These are phyloP conservation scores for Tetramorium alpestre DNA, from an alignment of 1,140 invertebrate species.

Conservation along the genomic window DNA sequence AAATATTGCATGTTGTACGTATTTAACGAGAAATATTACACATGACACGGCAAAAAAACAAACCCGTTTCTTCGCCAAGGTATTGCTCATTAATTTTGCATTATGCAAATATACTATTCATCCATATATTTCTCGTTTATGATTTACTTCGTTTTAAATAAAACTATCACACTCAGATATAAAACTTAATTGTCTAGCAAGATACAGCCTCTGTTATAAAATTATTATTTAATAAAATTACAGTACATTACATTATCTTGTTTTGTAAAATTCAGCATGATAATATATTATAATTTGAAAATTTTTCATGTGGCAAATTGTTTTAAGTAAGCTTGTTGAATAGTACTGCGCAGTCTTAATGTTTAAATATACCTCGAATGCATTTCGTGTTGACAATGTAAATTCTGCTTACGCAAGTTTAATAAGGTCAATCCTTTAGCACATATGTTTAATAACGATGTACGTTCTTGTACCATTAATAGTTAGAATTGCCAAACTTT, in stretches of 20 bases:
- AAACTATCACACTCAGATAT: neutral
- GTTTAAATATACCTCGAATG: neutral
- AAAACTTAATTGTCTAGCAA: neutral
- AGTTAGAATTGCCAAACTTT: conserved; percentile 13
- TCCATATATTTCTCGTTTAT: neutral
- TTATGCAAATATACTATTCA: neutral
- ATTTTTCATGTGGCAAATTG: neutral
- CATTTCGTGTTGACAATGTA: conserved; percentile 14
- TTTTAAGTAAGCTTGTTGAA: neutral
- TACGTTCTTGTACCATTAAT: neutral
- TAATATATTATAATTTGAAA: neutral
- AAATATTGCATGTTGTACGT: neutral
- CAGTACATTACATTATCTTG: neutral
- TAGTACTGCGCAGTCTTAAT: neutral
- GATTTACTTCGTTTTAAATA: neutral
- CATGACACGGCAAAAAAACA: neutral
- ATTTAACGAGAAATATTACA: neutral
- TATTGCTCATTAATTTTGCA: conserved; percentile 3
- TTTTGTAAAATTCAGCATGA: neutral
- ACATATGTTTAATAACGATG: neutral
- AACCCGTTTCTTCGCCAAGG: neutral
- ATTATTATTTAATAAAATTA: neutral
- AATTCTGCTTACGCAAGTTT: neutral
- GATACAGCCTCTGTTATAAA: neutral
- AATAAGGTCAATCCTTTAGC: neutral